Evolutionary conservation across 1,140 invertebrate species (phyloP), one percentile per base, ranked within the genome.

Genomic region (Laodelphax striatellus): DNA sequence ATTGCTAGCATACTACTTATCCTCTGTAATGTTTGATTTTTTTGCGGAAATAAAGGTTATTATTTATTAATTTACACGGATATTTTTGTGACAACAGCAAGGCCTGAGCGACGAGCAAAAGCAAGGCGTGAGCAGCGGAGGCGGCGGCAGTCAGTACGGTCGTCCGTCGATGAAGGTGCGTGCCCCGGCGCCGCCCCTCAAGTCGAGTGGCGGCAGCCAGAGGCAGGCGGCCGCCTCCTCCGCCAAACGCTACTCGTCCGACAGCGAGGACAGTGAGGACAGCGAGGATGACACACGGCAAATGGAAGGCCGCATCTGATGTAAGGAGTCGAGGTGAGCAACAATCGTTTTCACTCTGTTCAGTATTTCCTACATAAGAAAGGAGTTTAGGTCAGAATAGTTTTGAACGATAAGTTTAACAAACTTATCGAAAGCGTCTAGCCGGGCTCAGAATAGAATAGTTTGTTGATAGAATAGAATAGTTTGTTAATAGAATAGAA

Each of bases 241-340:
- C n/a, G n/a, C 57, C 13, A 57, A 63, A 41, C 76, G 73, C 56
- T 73, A 75, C 41, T 74, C 72, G 14, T 77, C 77, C 17, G 79
- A 80, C n/a, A 68, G 67, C 41, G 69, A 71, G 52, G 72, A 72
- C 38, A 66, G 64, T 52, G 69, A 70, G 28, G 84, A 86, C 10
- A 85, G 86, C 11, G 82, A 87, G 58, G 80, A 83, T 63, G 87
- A 90, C 65, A 82, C 81, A 28, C 76, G 85, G 21, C 81, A 88
- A 46, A 69, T 88, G 66, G 87, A 89, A 69, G 89, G 90, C 57
- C 83, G 86, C 63, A 87, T 86, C 31, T 80, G 83, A 84, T 87
- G 24, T 79, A 80, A 64, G 89, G 89, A 61, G 73, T 83, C 58
- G 88, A 91, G 81, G 90, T 91, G 70, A n/a, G n/a, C 71, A 67